Evolutionary conservation across 2,888 invertebrate species (phyloP), one percentile per base, ranked within the genome.

Genomic region (Pyrocoelia pectoralis): DNA sequence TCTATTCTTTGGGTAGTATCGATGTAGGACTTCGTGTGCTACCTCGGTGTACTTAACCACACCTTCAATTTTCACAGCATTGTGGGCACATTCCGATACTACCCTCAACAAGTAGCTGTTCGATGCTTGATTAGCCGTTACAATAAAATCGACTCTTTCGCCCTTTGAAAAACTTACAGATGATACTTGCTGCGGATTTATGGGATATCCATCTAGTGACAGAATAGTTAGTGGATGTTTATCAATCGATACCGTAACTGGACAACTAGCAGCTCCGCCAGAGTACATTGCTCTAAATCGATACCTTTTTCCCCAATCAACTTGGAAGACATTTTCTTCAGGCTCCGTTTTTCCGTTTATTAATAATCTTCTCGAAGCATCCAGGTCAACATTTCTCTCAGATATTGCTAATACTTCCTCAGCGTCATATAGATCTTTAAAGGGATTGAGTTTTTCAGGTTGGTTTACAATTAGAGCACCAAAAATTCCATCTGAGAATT

Each of bases 81-180:
- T 81, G 54, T 84, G 84, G 64, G 86, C 85, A 63, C 81, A 80
- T 52, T 82, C 82, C 14, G 85, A 83, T 0, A 84, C 85, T 13
- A 86, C 86, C 71, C 82, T 84, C 59, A 93, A 84, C 82, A 86
- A 86, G 74, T 92, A 92, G 1, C 83, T 82, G 12, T 84, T 84
- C 1, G 83, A 76, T 18, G 79, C 78, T 74, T 84, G 85, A 71
- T 85, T 85, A 9, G 92, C 87, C 56, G 86, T 85, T 57, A 94
- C 71, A 55, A 93, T 84, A 71, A 93, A 89, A 79, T 93, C 93
- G 8, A 88, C 86, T 54, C 93, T 84, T 78, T 94, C 93, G 1
- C 93, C 93, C 81, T 88, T 86, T 2, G 86, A 84, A 28, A 91
- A 73, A 54, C 83, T 84, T 40, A 91, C 82, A 3, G 86, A 84